Evolutionary conservation across 2,888 invertebrate species (phyloP).

Genomic region (Platerodrilus igneus): DNA sequence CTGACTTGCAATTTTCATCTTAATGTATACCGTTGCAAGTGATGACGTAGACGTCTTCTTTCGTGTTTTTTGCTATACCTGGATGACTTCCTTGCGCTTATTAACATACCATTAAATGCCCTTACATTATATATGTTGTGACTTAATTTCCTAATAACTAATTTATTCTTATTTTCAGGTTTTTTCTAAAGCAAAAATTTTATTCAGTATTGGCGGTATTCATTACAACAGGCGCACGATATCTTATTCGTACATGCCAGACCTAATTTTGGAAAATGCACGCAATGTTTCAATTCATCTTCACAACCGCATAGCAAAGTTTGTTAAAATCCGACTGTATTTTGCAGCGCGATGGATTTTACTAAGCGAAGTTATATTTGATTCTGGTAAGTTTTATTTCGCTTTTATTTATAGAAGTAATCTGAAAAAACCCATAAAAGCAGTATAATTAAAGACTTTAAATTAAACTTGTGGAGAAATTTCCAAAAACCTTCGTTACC

Average conservation of each 20-base stretch:
- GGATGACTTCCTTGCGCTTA: no score
- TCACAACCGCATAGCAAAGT: slow-evolving; percentile 58
- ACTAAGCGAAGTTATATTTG: slow-evolving; percentile 64
- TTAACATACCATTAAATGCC: no score
- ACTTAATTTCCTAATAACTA: no score
- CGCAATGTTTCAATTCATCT: slow-evolving; percentile 65
- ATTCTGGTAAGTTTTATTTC: slow-evolving; percentile 50
- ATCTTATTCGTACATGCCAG: slow-evolving; percentile 57
- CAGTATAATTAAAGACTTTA: slow-evolving; percentile 7
- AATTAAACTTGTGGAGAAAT: no score
- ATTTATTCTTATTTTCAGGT: slow-evolving; percentile 53
- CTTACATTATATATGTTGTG: no score
- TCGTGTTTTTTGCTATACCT: no score
- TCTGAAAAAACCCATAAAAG: no score
- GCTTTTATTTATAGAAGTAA: no score
- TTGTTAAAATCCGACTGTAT: slow-evolving; percentile 58
- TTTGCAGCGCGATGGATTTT: slow-evolving; percentile 68
- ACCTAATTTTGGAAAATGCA: slow-evolving; percentile 59
- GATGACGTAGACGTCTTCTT: no score
- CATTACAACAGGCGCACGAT: slow-evolving; percentile 54
- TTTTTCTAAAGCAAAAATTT: slow-evolving; percentile 61
- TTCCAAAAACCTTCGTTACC: no score
- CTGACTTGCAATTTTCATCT: no score
- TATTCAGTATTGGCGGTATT: slow-evolving; percentile 59
- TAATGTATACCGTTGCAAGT: no score